These are phyloP conservation scores for Tethea ocularis DNA, from an alignment of 2,888 invertebrate species.

Conservation along the genomic window DNA sequence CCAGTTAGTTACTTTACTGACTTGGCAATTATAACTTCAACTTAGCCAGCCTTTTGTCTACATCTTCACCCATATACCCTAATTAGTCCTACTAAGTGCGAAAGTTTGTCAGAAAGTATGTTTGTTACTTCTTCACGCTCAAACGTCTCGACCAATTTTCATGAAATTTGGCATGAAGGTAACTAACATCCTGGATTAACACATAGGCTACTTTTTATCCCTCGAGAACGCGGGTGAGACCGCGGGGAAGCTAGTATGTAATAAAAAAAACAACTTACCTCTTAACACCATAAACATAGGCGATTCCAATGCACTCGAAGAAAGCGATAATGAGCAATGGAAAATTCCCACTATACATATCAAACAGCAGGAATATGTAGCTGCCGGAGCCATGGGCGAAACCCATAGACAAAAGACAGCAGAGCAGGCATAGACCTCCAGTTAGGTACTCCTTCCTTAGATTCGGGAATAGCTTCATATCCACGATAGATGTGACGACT, in stretches of 20 bases:
- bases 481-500: conserved; percentile 97
- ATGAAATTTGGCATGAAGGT: too few species aligned
- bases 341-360: conserved; percentile 97
- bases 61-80: too few species aligned
- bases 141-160: too few species aligned
- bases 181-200: too few species aligned
- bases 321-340: conserved; percentile 96
- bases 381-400: conserved; percentile 97
- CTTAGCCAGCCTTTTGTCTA: too few species aligned
- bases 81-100: too few species aligned
- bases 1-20: too few species aligned
- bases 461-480: conserved; percentile 97
- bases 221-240: too few species aligned
- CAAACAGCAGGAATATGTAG: conserved; percentile 96
- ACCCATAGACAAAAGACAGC: conserved; percentile 93
- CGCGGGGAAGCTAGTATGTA: background rate
- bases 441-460: conserved; percentile 94
- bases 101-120: too few species aligned
- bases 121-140: too few species aligned
- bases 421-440: conserved; percentile 90
- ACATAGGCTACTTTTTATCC: too few species aligned
- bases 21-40: too few species aligned
- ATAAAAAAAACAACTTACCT: conserved; percentile 81
- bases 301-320: conserved; percentile 95
- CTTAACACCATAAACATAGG: conserved; percentile 96